Evolutionary conservation across 1,140 invertebrate genomes (phyloP).

Genomic region (Paramacrobiotus metropolitanus): DNA sequence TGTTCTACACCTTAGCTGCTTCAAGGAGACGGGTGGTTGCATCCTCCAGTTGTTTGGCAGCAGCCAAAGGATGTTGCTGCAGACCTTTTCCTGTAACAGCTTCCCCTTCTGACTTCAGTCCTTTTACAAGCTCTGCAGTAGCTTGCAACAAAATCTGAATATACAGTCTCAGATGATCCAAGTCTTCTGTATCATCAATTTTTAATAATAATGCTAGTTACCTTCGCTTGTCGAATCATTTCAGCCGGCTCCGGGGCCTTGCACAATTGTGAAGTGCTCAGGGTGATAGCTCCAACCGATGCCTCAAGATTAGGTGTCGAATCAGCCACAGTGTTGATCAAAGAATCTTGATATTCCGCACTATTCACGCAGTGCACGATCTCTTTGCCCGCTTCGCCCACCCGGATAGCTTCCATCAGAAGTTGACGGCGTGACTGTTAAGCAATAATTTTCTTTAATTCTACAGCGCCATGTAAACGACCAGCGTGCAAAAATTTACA

Average conservation of each 20-base stretch:
- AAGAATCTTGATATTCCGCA: slow-evolving; percentile 35
- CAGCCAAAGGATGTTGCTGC: slow-evolving; percentile 63
- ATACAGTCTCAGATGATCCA: not conserved
- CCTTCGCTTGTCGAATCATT: slow-evolving; percentile 83
- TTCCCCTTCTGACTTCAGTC: slow-evolving; percentile 72
- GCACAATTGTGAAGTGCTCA: slow-evolving; percentile 66
- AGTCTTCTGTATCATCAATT: not conserved
- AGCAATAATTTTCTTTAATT: slow-evolving; percentile 14
- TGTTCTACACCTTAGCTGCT: slow-evolving; percentile 43
- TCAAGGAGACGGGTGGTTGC: slow-evolving; percentile 87
- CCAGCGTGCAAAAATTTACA: slow-evolving; percentile 7
- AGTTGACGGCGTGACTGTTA: slow-evolving; percentile 61
- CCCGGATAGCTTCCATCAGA: slow-evolving; percentile 69
- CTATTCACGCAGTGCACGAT: not conserved
- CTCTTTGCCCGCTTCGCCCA: slow-evolving; percentile 75
- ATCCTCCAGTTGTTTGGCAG: slow-evolving; percentile 74
- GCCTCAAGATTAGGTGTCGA: slow-evolving; percentile 70
- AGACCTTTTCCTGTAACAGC: slow-evolving; percentile 59
- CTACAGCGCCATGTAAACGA: slow-evolving; percentile 13
- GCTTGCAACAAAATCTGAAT: slow-evolving; percentile 31
- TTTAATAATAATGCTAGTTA: too few relatives aligned
- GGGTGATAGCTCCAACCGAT: slow-evolving; percentile 64
- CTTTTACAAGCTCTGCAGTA: slow-evolving; percentile 68
- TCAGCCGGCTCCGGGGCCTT: slow-evolving; percentile 59
- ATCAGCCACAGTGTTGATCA: slow-evolving; percentile 82